Conservation (phyloP, 23 tunicate genomes). For the Halocynthia aurantium region DNA sequence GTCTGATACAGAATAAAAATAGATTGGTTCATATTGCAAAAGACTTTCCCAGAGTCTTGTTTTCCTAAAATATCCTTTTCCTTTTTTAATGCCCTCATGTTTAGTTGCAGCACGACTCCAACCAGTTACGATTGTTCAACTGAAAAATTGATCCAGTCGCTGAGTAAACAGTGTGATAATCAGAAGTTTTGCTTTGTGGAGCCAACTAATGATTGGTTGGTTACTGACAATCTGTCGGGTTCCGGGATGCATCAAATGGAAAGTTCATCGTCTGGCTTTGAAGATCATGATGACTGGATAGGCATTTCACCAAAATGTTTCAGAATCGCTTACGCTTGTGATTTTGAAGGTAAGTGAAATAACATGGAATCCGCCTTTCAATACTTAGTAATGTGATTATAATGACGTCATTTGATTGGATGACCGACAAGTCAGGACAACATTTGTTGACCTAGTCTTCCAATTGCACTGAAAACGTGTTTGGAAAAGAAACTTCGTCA, state of each 20-base stretch:
- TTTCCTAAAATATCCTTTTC: no score
- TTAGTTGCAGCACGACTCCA: no score
- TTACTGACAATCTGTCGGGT: background rate
- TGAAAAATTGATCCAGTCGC: background rate
- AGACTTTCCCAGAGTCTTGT: no score
- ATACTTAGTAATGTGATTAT: no score
- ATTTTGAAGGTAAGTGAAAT: background rate
- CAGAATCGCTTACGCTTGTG: background rate
- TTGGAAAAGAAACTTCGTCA: no score
- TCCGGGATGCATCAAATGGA: background rate
- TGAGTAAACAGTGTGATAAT: background rate
- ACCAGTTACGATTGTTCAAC: conserved; percentile 2
- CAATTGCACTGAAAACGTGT: no score
- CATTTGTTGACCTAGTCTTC: no score
- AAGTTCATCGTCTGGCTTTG: background rate
- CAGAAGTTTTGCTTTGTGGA: background rate
- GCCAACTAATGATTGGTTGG: background rate
- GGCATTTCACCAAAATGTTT: background rate
- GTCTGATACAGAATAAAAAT: no score
- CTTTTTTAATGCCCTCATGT: no score
- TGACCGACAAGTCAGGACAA: no score
- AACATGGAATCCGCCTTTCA: background rate
- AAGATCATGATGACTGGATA: background rate
- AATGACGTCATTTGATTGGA: no score
- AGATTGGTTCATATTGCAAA: no score